Evolutionary conservation across 2,797 vertebrate species (phyloP).

Genomic region (Psittacula echo): DNA sequence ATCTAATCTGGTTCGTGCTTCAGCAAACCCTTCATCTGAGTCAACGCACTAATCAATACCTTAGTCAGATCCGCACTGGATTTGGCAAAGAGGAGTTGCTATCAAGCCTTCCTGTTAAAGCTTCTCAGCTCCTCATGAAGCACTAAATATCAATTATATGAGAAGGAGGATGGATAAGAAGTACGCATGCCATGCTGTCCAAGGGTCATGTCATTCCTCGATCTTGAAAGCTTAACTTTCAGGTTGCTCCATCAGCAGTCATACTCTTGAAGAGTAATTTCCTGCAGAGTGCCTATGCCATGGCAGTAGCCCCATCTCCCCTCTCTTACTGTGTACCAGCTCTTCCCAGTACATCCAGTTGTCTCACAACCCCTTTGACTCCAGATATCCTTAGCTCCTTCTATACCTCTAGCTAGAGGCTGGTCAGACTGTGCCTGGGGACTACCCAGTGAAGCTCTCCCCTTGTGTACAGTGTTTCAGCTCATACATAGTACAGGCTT

Average conservation of each 20-base stretch:
- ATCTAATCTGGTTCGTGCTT: neutral
- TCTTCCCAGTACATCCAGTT: neutral
- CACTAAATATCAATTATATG: neutral
- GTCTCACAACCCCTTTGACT: neutral
- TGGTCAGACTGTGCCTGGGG: neutral
- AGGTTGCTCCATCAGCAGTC: neutral
- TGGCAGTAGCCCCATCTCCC: neutral
- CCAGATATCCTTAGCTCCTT: neutral
- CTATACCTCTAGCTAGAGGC: neutral
- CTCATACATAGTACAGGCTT: neutral
- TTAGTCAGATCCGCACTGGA: neutral
- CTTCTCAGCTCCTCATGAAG: neutral
- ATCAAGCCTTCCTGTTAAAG: neutral
- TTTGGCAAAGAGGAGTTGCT: neutral
- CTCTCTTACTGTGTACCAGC: neutral
- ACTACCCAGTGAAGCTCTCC: accelerated
- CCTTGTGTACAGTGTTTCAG: accelerated
- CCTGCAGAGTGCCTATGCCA: neutral
- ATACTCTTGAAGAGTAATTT: neutral
- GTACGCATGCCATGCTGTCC: neutral
- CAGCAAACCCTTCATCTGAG: neutral
- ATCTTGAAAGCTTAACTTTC: neutral
- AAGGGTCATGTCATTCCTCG: neutral
- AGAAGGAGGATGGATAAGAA: neutral
- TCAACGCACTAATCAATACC: accelerated